Conservation (phyloP, 2,797 vertebrate species). For the Austrolebias charrua region DNA sequence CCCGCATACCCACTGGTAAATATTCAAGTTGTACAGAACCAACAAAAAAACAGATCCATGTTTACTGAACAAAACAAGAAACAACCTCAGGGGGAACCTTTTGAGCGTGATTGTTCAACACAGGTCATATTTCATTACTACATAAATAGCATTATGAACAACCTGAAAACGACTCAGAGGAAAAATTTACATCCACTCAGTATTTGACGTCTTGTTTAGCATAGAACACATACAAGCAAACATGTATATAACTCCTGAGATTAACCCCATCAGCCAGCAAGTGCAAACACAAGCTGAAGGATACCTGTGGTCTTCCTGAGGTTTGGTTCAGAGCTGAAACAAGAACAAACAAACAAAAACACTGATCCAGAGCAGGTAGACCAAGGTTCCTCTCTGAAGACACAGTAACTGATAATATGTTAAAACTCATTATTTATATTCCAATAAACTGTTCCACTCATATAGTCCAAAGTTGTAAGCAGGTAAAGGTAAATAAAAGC, state of each 20-base stretch:
- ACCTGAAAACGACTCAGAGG: not conserved
- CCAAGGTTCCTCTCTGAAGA: constrained; percentile 3
- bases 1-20: no score
- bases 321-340: not conserved
- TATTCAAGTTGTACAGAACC: constrained; percentile 3
- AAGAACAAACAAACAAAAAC: not conserved
- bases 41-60: not conserved
- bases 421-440: not conserved
- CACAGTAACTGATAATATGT: not conserved
- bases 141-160: not conserved
- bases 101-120: not conserved
- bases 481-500: not conserved
- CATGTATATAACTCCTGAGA: not conserved
- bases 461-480: not conserved
- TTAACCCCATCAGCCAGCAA: not conserved
- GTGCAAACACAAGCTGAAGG: not conserved
- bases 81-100: constrained; percentile 4
- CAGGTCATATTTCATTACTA: constrained; percentile 3
- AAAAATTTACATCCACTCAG: not conserved
- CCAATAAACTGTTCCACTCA: no score
- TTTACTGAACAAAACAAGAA: not conserved
- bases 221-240: not conserved
- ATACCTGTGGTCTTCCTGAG: not conserved
- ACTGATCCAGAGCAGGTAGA: not conserved
- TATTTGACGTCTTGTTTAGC: not conserved